Conservation (phyloP, 2,113 vertebrate species). For the Epinephelus lanceolatus region DNA sequence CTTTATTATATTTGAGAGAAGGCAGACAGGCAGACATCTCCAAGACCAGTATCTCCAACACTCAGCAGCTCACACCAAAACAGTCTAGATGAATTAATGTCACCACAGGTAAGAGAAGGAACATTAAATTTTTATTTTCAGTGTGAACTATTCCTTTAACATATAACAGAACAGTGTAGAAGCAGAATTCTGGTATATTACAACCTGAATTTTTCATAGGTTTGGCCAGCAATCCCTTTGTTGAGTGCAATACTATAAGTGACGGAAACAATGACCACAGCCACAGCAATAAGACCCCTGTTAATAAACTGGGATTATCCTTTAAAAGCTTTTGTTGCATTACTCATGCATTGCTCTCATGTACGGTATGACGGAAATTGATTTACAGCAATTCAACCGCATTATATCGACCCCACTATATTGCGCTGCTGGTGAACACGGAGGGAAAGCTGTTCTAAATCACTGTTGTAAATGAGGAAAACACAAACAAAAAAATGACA, state of each 20-base stretch:
- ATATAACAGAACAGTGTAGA: neutral
- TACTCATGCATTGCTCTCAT: slow-evolving; percentile 6
- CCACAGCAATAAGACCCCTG: neutral
- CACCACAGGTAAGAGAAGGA: too few relatives aligned
- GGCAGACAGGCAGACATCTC: too few relatives aligned
- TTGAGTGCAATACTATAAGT: neutral
- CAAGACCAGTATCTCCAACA: too few relatives aligned
- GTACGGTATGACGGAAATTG: slow-evolving; percentile 51
- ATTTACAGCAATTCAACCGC: slow-evolving; percentile 34
- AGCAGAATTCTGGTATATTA: neutral
- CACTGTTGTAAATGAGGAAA: slow-evolving; percentile 39
- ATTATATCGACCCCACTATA: slow-evolving; percentile 24
- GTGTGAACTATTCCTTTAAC: too few relatives aligned
- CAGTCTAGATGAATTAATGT: too few relatives aligned
- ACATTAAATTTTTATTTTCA: too few relatives aligned
- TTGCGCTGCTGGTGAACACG: slow-evolving; percentile 6
- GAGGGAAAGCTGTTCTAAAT: slow-evolving; percentile 42
- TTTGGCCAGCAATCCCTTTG: neutral
- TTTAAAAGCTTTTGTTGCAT: neutral
- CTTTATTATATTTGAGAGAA: too few relatives aligned
- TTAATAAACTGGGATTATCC: neutral
- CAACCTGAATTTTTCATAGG: neutral
- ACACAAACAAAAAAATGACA: slow-evolving; percentile 31
- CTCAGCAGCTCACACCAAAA: too few relatives aligned
- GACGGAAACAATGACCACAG: neutral